Percentiles rank a stretch among this genome's conserved stretches.
Conservation (phyloP, 2,888 invertebrate genomes). For the Hylaea fasciaria region DNA sequence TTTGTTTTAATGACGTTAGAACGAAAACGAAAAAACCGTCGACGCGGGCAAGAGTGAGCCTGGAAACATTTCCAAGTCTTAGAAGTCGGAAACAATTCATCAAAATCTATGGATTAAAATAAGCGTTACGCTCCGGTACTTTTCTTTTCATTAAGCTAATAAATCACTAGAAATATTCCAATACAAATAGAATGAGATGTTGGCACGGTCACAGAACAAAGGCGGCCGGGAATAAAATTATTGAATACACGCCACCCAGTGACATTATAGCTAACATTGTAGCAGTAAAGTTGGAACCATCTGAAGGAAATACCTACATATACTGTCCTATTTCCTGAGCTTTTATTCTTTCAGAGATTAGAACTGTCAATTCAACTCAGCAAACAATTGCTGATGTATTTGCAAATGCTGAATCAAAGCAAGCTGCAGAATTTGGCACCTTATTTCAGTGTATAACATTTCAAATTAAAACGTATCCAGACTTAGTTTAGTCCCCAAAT, state of each 20-base stretch:
- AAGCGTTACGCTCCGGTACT: slow-evolving; percentile 40
- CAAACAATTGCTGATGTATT: background rate
- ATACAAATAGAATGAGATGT: slow-evolving; percentile 64
- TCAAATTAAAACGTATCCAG: no score
- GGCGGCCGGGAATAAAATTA: slow-evolving; percentile 63
- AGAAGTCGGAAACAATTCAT: slow-evolving; percentile 24
- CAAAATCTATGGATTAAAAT: slow-evolving; percentile 49
- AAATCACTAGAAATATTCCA: slow-evolving; percentile 55
- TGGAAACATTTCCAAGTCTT: background rate
- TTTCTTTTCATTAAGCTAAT: slow-evolving; percentile 55
- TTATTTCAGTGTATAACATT: no score
- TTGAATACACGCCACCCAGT: slow-evolving; percentile 46
- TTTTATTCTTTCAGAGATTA: slow-evolving; percentile 9
- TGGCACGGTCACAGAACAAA: slow-evolving; percentile 70
- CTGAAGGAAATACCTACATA: slow-evolving; percentile 43
- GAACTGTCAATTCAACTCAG: background rate
- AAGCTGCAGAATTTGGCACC: no score
- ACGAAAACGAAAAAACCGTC: background rate
- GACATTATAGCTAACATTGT: slow-evolving; percentile 62
- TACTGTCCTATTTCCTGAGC: slow-evolving; percentile 25
- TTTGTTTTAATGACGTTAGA: background rate
- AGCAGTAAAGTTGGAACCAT: slow-evolving; percentile 55
- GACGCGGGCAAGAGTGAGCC: background rate
- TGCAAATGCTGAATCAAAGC: no score
- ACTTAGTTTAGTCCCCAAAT: no score